Evolutionary conservation across 2,113 vertebrate genomes (phyloP).

Genomic region (Zosterops pallidus): DNA sequence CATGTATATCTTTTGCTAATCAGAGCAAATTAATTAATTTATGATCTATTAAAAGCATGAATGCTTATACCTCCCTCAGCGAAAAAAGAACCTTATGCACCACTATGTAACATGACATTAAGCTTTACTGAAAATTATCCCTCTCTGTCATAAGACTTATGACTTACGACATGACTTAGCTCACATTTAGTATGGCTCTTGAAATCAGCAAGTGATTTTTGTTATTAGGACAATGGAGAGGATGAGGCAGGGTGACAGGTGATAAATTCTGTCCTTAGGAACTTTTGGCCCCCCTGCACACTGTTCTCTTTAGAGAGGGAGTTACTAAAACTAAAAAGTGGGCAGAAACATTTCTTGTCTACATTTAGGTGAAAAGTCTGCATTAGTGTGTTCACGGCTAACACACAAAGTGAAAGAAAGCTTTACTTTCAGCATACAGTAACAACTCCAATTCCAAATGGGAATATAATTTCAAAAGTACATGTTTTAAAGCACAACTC

Average conservation of each 20-base stretch:
- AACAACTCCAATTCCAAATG: neutral
- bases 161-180: neutral
- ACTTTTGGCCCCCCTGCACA: rapidly evolving
- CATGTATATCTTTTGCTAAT: neutral
- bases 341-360: neutral
- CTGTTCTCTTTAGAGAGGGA: neutral
- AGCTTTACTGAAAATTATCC: neutral
- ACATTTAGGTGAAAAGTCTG: neutral
- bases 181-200: neutral
- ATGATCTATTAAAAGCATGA: neutral
- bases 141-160: neutral
- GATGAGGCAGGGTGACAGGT: neutral
- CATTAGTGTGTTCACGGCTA: neutral
- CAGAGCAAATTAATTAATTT: neutral
- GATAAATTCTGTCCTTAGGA: neutral
- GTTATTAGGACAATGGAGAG: neutral
- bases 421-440: neutral
- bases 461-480: neutral
- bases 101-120: neutral
- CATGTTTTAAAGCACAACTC: neutral
- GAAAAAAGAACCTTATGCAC: neutral
- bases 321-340: neutral
- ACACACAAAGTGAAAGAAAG: neutral
- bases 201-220: neutral
- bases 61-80: neutral